phyloP scores from a whole-genome alignment of 2,888 invertebrate genomes.

The Pseudeuparius sepicola region DNA sequence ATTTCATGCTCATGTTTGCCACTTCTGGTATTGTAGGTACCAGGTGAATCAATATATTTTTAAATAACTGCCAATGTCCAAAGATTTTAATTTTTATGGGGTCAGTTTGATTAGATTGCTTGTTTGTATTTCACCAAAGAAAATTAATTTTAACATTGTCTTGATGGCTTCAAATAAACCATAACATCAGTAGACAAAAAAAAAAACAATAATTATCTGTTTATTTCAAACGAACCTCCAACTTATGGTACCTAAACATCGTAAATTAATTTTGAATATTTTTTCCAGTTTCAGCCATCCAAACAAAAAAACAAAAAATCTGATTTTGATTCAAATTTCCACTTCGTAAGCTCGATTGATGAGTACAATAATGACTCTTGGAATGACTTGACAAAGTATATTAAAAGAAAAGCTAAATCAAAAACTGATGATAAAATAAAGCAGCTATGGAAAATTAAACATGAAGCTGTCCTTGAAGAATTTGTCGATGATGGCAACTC shows the following conservation, averaged over 20 bases:
- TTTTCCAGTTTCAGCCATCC: slow-evolving; percentile 63
- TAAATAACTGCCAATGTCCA: too few species aligned
- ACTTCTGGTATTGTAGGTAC: too few species aligned
- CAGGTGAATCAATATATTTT: too few species aligned
- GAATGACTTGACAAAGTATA: slow-evolving; percentile 32
- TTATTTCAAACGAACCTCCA: slow-evolving; percentile 1
- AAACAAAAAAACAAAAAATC: slow-evolving; percentile 58
- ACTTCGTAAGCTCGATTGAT: slow-evolving; percentile 65
- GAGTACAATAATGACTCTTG: slow-evolving; percentile 65
- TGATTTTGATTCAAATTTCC: slow-evolving; percentile 72
- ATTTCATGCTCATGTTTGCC: too few species aligned
- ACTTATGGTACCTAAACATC: neutral
- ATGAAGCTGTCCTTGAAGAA: slow-evolving; percentile 37
- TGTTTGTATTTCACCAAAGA: too few species aligned
- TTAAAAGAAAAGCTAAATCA: slow-evolving; percentile 58
- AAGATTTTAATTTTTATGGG: too few species aligned
- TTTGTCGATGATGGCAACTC: slow-evolving; percentile 46
- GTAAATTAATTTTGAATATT: neutral
- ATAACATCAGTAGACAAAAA: too few species aligned
- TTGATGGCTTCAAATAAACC: too few species aligned
- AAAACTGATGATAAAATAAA: slow-evolving; percentile 80
- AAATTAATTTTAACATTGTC: too few species aligned
- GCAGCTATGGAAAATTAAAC: slow-evolving; percentile 41
- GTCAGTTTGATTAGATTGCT: too few species aligned
- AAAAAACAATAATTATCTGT: slow-evolving; percentile 2